Conservation (phyloP, 2,888 invertebrate species). For the Eledone cirrhosa region DNA sequence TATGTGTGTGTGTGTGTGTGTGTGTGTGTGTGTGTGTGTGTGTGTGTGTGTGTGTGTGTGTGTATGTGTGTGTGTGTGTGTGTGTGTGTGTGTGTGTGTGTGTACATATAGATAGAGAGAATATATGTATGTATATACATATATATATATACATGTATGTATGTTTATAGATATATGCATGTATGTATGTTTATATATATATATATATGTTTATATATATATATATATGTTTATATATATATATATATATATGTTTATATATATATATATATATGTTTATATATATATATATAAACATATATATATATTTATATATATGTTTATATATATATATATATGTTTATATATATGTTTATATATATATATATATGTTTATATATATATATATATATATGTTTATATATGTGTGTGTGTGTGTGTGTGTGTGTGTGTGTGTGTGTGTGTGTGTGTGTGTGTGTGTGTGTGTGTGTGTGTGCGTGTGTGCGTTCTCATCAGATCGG, state of each 20-base stretch:
- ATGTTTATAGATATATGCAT: not conserved
- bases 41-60: not conserved
- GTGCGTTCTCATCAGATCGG: not conserved
- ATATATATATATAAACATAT: not conserved
- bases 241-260: slow-evolving; percentile 18
- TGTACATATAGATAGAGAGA: no score
- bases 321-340: slow-evolving; percentile 1
- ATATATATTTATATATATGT: not conserved
- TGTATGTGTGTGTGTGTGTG: not conserved
- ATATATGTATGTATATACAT: no score
- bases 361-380: not conserved
- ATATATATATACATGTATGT: not conserved
- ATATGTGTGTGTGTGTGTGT: not conserved
- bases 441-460: not conserved
- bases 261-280: slow-evolving; percentile 16
- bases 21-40: not conserved
- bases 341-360: not conserved
- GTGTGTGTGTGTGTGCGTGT: not conserved
- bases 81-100: no score
- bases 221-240: not conserved
- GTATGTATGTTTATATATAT: not conserved
- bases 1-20: not conserved
- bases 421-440: not conserved
- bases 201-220: slow-evolving; percentile 8
- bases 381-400: not conserved